Evolutionary conservation across 2,888 invertebrate species (phyloP), one percentile per base, ranked within the genome.

Genomic region (Agrochola macilenta): DNA sequence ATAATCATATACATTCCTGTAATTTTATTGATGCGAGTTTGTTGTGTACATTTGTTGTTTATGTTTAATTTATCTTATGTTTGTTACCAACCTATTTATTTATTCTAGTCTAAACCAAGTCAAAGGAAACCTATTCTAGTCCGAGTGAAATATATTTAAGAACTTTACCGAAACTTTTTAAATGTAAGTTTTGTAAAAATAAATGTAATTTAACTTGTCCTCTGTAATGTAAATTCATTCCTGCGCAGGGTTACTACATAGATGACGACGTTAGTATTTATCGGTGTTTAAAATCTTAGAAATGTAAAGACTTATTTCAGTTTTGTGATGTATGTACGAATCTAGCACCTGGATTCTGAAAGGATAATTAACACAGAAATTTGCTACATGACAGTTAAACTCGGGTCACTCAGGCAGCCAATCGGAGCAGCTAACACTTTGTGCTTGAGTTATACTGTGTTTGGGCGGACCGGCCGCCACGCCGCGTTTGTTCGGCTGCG

Each of bases 81-180:
- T 92, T 91, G 92, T 94, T 93, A 87, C 75, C 81, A 88, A 78
- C 82, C 78, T 84, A 87, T 87, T 87, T 83, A 90, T 91, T 91
- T 91, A 90, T 88, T 93, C 92, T 93, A 93, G 92, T 93, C 93
- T 89, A 84, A 82, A 83, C 84, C 87, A 80, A 92, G 92, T 92
- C 92, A 89, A 81, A 79, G 85, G 82, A 86, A 90, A 86, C 80
- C 81, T 88, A 89, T 86, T 92, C 93, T 93, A 93, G 93, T 93
- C 89, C 73, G 79, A 85, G 81, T 84, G 86, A 82, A 83, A 81
- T 85, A 82, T 87, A 78, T 76, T 79, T 84, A 86, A 84, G 86
- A 68, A 83, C 76, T 83, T 88, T 86, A 87, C 83, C 84, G 74
- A 86, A 82, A 84, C 83, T 86, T 85, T 87, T 87, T 88, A 83